Conservation (phyloP, 2,113 vertebrate genomes). For the Riparia riparia region DNA sequence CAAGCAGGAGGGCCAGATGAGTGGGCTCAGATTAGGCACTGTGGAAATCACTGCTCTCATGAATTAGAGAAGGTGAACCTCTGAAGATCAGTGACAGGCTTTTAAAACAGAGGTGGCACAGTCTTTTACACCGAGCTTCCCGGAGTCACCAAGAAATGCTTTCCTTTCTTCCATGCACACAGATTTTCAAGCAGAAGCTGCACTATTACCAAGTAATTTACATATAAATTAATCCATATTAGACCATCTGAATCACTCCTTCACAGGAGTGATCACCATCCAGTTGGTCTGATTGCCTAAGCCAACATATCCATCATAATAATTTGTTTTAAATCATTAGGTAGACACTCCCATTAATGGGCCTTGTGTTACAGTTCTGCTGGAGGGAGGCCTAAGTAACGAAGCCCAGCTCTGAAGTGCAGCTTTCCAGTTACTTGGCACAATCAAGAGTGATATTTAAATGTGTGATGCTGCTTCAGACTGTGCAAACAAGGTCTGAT, state of each 20-base stretch:
- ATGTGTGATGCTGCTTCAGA: neutral
- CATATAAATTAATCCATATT: conserved; percentile 72
- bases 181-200: conserved; percentile 60
- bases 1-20: neutral
- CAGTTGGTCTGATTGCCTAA: conserved; percentile 57
- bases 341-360: neutral
- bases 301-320: conserved; percentile 50
- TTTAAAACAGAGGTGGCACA: neutral
- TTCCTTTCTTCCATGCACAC: neutral
- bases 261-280: conserved; percentile 52
- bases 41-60: conserved; percentile 6
- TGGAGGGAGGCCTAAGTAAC: neutral
- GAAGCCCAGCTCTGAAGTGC: neutral
- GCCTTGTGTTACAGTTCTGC: neutral
- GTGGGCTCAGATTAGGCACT: neutral
- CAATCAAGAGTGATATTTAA: neutral
- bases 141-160: neutral
- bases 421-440: neutral
- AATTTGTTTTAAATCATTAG: conserved; percentile 64
- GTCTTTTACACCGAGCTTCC: neutral
- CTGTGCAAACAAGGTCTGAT: neutral
- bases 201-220: conserved; percentile 64
- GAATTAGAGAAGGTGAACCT: conserved; percentile 7
- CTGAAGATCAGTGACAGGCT: neutral
- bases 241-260: conserved; percentile 58